Evolutionary conservation across 2,113 vertebrate genomes (phyloP).

Genomic region (Donacobius atricapilla): DNA sequence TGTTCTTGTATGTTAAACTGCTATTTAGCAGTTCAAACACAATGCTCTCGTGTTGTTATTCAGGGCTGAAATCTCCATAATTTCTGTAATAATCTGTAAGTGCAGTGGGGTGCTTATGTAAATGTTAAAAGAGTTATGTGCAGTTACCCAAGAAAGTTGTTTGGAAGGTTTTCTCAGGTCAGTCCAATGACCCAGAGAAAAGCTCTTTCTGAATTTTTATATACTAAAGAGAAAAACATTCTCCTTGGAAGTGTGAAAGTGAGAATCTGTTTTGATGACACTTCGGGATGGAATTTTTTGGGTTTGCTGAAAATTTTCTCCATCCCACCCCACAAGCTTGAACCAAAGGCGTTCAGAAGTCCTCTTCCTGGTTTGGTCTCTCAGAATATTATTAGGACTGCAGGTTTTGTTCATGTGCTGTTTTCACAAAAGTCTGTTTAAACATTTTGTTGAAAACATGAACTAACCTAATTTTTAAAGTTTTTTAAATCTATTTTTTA

Average conservation of each 20-base stretch:
- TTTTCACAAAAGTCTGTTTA: neutral
- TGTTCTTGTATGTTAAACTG: neutral
- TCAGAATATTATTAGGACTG: neutral
- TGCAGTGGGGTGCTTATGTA: neutral
- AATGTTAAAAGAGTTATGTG: neutral
- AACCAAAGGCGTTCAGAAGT: neutral
- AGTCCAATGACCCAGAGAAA: too few relatives aligned
- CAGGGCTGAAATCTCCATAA: neutral
- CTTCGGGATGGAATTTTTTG: neutral
- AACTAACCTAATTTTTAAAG: neutral
- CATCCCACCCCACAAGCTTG: neutral
- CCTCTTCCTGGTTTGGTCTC: neutral
- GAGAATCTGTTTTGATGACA: neutral
- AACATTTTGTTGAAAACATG: neutral
- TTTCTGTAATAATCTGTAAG: neutral
- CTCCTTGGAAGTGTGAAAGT: neutral
- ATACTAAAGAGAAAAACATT: neutral
- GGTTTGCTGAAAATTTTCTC: neutral
- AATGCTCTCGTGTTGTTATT: neutral
- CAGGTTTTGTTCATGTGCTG: neutral
- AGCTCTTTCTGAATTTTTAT: neutral
- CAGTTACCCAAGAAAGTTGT: neutral
- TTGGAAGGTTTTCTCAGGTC: neutral
- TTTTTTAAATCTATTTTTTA: neutral
- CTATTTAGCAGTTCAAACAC: neutral